phyloP scores from a whole-genome alignment of 2,888 invertebrate species.

The Nezara viridula region DNA sequence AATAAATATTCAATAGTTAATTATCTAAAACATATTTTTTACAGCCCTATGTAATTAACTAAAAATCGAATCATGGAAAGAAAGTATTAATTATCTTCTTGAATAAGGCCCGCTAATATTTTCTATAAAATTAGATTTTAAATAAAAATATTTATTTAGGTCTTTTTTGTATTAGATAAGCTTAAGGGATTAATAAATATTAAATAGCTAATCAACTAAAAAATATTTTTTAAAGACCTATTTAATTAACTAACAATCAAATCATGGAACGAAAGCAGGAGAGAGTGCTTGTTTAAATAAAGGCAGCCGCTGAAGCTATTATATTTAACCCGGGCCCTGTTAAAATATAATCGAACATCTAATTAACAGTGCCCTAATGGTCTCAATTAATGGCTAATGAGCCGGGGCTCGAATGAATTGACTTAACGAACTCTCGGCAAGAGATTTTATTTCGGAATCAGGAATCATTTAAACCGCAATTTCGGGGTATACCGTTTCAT shows the following conservation, averaged over 20 bases:
- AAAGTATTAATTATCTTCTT: too few relatives aligned
- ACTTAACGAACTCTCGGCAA: not conserved
- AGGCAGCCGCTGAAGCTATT: conserved; percentile 23
- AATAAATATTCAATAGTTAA: too few relatives aligned
- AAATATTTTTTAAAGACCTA: not conserved
- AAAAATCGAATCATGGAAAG: too few relatives aligned
- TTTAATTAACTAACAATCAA: not conserved
- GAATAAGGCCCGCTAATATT: too few relatives aligned
- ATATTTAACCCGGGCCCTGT: conserved; percentile 41
- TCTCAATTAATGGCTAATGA: conserved; percentile 46
- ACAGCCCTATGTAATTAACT: too few relatives aligned
- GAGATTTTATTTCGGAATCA: not conserved
- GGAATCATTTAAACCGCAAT: conserved; percentile 21
- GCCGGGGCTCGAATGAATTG: not conserved
- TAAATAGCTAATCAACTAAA: not conserved
- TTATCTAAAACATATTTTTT: too few relatives aligned
- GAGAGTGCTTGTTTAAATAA: conserved; percentile 23
- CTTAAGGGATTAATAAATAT: not conserved
- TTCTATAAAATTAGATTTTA: too few relatives aligned
- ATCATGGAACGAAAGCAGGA: not conserved
- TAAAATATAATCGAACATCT: conserved; percentile 49
- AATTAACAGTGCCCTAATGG: conserved; percentile 44
- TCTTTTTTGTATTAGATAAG: not conserved
- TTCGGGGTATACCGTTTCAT: conserved; percentile 32
- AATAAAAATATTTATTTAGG: too few relatives aligned